A percentile compares a stretch with the other conserved stretches of the same genome.
Evolutionary conservation across 2,797 vertebrate species (phyloP).

Genomic region (Myripristis jacobus): DNA sequence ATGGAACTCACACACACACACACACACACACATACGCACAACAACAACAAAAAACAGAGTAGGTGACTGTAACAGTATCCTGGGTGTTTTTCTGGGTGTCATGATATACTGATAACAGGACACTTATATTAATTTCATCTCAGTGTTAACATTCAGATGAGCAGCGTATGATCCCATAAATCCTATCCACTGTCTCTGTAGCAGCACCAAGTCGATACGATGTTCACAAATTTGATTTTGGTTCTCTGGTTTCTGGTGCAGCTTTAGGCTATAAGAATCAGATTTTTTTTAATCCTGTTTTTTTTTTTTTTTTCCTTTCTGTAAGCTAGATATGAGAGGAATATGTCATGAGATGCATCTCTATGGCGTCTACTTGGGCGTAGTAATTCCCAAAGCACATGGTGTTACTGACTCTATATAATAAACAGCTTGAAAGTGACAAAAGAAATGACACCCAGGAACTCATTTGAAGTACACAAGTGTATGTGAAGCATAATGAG

Average conservation of each 20-base stretch:
- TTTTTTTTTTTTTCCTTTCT: constrained; percentile 58
- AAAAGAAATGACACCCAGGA: constrained; percentile 55
- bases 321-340: constrained; percentile 60
- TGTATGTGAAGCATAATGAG: constrained; percentile 71
- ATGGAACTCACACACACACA: constrained; percentile 20
- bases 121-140: constrained; percentile 37
- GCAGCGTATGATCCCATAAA: constrained; percentile 14
- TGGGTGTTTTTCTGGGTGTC: not conserved
- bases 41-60: not conserved
- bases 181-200: constrained; percentile 9
- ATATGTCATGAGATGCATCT: constrained; percentile 71
- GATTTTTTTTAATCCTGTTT: constrained; percentile 43
- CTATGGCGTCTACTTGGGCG: constrained; percentile 45
- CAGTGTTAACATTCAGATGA: constrained; percentile 35
- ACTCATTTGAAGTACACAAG: constrained; percentile 63
- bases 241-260: constrained; percentile 18
- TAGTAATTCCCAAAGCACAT: constrained; percentile 60
- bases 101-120: not conserved
- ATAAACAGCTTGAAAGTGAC: constrained; percentile 62
- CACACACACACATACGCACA: constrained; percentile 1
- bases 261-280: constrained; percentile 11
- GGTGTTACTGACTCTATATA: constrained; percentile 61
- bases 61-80: not conserved
- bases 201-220: constrained; percentile 27
- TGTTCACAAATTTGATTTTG: constrained; percentile 40